Evolutionary conservation across 2,113 vertebrate genomes (phyloP).

Genomic region (Ibidorhyncha struthersii): DNA sequence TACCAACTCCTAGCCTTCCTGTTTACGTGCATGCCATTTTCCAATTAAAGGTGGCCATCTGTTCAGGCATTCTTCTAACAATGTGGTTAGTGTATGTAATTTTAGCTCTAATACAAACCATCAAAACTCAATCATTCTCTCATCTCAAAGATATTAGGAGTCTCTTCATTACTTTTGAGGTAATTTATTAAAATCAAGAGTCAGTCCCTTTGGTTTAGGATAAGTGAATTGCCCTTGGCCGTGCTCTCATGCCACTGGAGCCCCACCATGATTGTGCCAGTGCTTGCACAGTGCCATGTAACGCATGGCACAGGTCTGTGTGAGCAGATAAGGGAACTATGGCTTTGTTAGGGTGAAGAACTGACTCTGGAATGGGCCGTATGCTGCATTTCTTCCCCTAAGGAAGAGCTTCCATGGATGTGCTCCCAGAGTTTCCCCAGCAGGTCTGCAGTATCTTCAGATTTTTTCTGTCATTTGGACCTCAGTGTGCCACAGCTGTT

Average conservation of each 20-base stretch:
- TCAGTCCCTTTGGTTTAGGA: background rate
- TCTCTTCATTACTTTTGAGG: background rate
- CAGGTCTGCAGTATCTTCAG: background rate
- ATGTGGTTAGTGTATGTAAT: background rate
- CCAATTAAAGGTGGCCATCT: background rate
- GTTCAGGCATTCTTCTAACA: background rate
- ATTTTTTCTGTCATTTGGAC: background rate
- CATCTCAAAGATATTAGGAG: background rate
- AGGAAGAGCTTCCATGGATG: background rate
- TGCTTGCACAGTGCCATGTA: background rate
- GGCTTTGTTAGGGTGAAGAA: background rate
- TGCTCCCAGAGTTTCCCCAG: background rate
- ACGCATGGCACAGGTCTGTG: fast-evolving
- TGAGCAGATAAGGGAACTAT: background rate
- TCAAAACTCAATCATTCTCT: background rate
- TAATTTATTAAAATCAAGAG: background rate
- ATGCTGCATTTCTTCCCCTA: background rate
- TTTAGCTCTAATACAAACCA: background rate
- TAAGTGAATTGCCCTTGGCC: background rate
- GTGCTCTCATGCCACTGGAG: background rate
- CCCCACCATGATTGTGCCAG: background rate
- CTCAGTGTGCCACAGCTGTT: background rate
- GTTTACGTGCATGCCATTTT: background rate
- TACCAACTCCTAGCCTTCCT: background rate
- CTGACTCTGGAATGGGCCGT: background rate